Evolutionary conservation across 2,888 invertebrate genomes (phyloP).

Genomic region (Microchrysa polita): DNA sequence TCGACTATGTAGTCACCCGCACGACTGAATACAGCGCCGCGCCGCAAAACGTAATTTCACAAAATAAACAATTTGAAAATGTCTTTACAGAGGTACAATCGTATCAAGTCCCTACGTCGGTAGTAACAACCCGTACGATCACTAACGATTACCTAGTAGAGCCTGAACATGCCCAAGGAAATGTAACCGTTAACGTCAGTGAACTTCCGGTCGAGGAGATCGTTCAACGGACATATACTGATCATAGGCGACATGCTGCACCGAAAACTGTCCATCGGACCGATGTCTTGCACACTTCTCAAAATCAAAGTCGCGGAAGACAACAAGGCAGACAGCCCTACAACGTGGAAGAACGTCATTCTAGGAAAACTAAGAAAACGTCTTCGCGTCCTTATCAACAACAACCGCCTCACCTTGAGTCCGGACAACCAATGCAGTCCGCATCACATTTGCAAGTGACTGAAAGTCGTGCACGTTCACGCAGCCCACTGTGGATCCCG

Average conservation of each 20-base stretch:
- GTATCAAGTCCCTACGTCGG: background rate
- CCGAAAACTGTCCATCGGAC: background rate
- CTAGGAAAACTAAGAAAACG: background rate
- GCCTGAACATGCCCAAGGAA: background rate
- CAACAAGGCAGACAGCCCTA: conserved; percentile 47
- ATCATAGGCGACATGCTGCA: background rate
- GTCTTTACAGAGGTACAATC: conserved; percentile 41
- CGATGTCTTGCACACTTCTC: conserved; percentile 4
- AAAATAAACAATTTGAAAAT: conserved; percentile 38
- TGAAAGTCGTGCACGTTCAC: conserved; percentile 67
- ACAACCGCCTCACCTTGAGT: background rate
- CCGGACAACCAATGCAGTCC: background rate
- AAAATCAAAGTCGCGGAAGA: conserved; percentile 36
- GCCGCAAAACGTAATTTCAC: conserved; percentile 34
- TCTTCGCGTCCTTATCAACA: background rate
- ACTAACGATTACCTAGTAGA: conserved; percentile 4
- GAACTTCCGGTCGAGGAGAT: background rate
- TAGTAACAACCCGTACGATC: conserved; percentile 25
- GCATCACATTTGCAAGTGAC: conserved; percentile 44
- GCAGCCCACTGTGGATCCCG: conserved; percentile 78
- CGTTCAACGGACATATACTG: background rate
- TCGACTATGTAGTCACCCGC: background rate
- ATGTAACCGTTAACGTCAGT: background rate
- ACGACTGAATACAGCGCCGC: background rate
- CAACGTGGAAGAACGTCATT: conserved; percentile 21